A percentile compares a stretch with the other conserved stretches of the same genome.
These are phyloP conservation scores for Myioborus melanocephalus DNA, from an alignment of 2,797 vertebrate species.

Conservation along the genomic window DNA sequence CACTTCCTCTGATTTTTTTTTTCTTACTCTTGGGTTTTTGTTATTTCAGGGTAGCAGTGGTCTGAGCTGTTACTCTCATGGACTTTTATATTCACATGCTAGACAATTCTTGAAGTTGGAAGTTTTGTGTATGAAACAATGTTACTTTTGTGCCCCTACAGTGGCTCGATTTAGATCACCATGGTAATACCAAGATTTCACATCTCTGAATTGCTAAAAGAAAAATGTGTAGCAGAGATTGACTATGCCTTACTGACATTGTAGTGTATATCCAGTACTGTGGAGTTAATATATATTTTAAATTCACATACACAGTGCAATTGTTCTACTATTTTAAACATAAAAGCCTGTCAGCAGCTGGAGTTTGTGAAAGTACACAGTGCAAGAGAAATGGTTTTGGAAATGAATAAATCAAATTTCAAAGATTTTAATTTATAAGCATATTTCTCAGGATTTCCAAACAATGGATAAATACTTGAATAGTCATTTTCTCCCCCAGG, in stretches of 20 bases:
- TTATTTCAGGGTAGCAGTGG: neutral
- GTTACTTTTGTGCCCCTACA: neutral
- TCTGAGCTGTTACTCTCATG: neutral
- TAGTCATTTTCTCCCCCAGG: neutral
- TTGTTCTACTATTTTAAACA: conserved; percentile 15
- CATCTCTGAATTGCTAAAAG: neutral
- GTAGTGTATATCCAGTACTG: neutral
- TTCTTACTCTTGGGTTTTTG: neutral
- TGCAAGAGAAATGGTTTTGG: conserved; percentile 11
- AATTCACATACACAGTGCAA: neutral
- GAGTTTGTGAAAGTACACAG: conserved; percentile 3
- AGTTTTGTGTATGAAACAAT: neutral
- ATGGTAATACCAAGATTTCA: neutral
- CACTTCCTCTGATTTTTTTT: neutral
- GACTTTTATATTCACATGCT: neutral
- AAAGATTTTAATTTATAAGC: conserved; percentile 41
- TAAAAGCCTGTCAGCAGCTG: conserved; percentile 19
- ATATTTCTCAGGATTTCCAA: conserved; percentile 11
- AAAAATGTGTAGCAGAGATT: neutral
- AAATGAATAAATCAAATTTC: conserved; percentile 34
- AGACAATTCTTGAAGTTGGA: neutral
- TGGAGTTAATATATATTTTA: neutral
- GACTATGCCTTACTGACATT: neutral
- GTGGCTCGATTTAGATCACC: neutral
- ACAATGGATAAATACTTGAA: conserved; percentile 4